phyloP scores from a whole-genome alignment of 2,888 invertebrate genomes.

The Glaucopsyche alexis region DNA sequence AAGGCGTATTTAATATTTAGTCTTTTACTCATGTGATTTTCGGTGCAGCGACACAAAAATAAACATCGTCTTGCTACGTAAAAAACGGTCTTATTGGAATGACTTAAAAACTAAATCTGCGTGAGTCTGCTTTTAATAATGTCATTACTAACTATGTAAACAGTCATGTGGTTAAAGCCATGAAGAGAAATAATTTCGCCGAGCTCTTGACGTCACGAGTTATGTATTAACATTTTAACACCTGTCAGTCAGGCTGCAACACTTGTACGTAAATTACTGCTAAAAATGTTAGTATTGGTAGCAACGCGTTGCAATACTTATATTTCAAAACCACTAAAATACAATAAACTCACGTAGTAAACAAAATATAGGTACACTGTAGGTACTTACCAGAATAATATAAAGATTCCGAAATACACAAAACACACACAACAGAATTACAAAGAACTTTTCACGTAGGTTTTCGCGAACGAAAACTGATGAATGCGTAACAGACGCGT shows the following conservation, averaged over 20 bases:
- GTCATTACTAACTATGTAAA: constrained; percentile 31
- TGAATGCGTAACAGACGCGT: constrained; percentile 49
- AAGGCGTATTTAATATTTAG: neutral
- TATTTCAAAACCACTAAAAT: constrained; percentile 3
- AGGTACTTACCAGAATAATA: constrained; percentile 55
- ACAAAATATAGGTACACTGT: constrained; percentile 16
- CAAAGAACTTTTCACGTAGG: constrained; percentile 59
- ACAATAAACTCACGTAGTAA: constrained; percentile 33
- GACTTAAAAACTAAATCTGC: neutral
- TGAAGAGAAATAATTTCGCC: constrained; percentile 42
- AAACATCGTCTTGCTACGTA: neutral
- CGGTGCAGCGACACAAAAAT: constrained; percentile 19
- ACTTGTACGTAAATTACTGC: constrained; percentile 28
- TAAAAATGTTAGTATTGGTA: neutral
- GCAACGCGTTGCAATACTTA: neutral
- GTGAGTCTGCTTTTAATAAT: neutral
- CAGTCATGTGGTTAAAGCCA: constrained; percentile 26
- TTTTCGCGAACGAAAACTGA: constrained; percentile 70
- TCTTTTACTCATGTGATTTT: constrained; percentile 3
- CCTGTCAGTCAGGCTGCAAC: constrained; percentile 48
- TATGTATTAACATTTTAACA: constrained; percentile 42
- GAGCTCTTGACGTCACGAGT: constrained; percentile 49
- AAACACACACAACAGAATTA: constrained; percentile 52
- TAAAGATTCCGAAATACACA: constrained; percentile 44
- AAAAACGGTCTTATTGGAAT: neutral